These are phyloP conservation scores for Ophioderma brevispina DNA, from an alignment of 35 echinoderm and acorn worm genomes.

Conservation along the genomic window DNA sequence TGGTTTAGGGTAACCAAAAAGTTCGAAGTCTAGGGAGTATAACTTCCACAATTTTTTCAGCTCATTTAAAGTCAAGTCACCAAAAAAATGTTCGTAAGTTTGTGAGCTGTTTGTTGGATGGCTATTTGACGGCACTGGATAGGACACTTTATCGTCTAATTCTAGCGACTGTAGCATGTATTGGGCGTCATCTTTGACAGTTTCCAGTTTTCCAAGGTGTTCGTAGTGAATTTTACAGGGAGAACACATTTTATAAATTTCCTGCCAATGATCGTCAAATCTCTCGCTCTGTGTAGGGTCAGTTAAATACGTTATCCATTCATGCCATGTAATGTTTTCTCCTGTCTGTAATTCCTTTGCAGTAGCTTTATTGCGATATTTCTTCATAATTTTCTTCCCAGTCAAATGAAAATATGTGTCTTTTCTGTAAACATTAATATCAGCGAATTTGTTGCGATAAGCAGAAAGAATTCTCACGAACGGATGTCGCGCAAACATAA, in stretches of 20 bases:
- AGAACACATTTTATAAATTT: conserved; percentile 80
- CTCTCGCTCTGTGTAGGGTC: conserved; percentile 39
- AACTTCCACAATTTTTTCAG: conserved; percentile 74
- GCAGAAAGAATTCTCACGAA: conserved; percentile 90
- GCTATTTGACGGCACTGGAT: conserved; percentile 63
- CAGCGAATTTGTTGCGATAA: conserved; percentile 88
- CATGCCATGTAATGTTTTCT: conserved; percentile 83
- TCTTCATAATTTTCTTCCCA: conserved; percentile 91
- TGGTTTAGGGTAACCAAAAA: conserved; percentile 82
- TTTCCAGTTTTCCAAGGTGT: conserved; percentile 86
- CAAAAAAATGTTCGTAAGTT: conserved; percentile 67
- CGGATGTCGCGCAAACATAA: conserved; percentile 83
- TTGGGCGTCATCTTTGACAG: conserved; percentile 63
- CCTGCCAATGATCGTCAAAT: conserved; percentile 97
- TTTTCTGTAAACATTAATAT: conserved; percentile 71
- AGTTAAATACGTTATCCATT: conserved; percentile 82
- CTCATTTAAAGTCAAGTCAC: conserved; percentile 46
- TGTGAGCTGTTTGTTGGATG: conserved; percentile 86
- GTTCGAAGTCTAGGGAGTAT: conserved; percentile 75
- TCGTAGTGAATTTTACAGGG: conserved; percentile 90
- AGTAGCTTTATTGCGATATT: conserved; percentile 76
- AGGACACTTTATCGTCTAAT: conserved; percentile 51
- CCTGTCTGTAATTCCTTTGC: conserved; percentile 69
- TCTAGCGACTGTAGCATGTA: conserved; percentile 76
- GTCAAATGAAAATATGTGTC: conserved; percentile 86